These are phyloP conservation scores for Poicephalus meyeri DNA, from an alignment of 2,113 vertebrate genomes.

Conservation along the genomic window DNA sequence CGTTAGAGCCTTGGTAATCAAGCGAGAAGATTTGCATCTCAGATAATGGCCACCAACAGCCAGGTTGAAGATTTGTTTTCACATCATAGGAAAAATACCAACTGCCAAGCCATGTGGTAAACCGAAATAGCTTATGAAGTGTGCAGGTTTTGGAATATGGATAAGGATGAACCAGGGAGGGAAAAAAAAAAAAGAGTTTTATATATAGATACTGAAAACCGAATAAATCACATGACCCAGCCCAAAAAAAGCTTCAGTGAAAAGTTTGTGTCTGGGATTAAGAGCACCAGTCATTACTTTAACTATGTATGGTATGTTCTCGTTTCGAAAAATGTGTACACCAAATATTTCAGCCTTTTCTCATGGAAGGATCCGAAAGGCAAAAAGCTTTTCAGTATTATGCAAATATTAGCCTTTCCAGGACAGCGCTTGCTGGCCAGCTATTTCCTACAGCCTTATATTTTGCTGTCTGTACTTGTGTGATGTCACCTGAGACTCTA, in stretches of 20 bases:
- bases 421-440: not conserved
- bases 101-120: conserved; percentile 60
- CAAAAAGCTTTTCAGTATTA: conserved; percentile 35
- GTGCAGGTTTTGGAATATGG: conserved; percentile 53
- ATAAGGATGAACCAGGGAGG: conserved; percentile 56
- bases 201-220: conserved; percentile 70
- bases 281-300: conserved; percentile 66
- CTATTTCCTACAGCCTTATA: not conserved
- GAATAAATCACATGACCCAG: conserved; percentile 43
- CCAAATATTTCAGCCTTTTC: conserved; percentile 64
- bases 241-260: conserved; percentile 65
- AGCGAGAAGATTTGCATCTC: conserved; percentile 48
- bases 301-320: conserved; percentile 69
- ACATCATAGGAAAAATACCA: conserved; percentile 61
- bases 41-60: conserved; percentile 60
- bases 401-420: not conserved
- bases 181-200: not conserved
- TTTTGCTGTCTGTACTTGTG: not conserved
- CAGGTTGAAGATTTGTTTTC: conserved; percentile 57
- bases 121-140: conserved; percentile 63
- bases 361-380: conserved; percentile 27
- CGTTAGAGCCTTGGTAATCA: not conserved
- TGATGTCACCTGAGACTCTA: not conserved
- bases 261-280: conserved; percentile 64
- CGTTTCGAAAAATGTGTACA: conserved; percentile 31